phyloP scores from a whole-genome alignment of 2,113 vertebrate species.

The Talpa occidentalis region DNA sequence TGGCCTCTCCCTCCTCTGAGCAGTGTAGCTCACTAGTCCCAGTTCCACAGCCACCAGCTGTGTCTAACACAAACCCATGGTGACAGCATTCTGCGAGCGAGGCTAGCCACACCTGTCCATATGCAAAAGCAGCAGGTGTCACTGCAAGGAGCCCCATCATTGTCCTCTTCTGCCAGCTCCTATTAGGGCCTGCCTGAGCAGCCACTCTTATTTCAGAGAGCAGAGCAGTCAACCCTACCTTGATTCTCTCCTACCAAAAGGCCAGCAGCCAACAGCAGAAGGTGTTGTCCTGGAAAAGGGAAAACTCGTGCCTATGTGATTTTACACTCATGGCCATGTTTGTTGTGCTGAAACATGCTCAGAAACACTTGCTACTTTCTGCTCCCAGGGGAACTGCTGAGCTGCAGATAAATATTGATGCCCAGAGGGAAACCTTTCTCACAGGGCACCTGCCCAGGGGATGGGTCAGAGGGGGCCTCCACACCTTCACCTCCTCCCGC shows the following conservation, averaged over 20 bases:
- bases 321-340: fast-evolving
- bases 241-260: fast-evolving
- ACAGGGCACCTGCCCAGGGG: not conserved
- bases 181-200: not conserved
- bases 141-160: not conserved
- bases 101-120: not conserved
- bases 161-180: not conserved
- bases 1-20: not conserved
- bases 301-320: fast-evolving
- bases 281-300: not conserved
- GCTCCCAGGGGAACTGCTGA: no score
- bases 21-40: fast-evolving
- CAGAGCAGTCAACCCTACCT: not conserved
- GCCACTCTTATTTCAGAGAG: not conserved
- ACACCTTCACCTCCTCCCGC: not conserved
- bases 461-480: not conserved
- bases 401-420: not conserved
- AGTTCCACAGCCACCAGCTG: not conserved
- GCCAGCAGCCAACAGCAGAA: no score
- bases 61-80: not conserved
- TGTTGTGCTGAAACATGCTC: not conserved
- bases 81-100: not conserved
- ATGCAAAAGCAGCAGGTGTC: not conserved
- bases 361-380: not conserved
- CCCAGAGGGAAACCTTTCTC: not conserved